phyloP scores from a whole-genome alignment of 2,888 invertebrate species.

The Baccha elongata region DNA sequence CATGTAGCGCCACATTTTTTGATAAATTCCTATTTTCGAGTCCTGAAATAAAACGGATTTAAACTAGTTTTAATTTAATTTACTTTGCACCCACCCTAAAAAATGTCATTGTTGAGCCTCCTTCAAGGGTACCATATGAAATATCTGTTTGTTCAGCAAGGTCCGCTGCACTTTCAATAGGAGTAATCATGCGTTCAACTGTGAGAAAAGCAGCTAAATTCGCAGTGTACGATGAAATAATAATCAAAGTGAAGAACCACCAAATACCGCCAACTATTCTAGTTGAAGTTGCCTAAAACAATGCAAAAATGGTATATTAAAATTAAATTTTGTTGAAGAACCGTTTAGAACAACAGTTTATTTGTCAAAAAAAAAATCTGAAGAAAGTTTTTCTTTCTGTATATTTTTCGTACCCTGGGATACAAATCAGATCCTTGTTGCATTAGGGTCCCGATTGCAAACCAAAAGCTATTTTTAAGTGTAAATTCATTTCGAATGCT shows the following conservation, averaged over 20 bases:
- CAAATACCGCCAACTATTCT: slow-evolving; percentile 98
- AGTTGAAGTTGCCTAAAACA: slow-evolving; percentile 91
- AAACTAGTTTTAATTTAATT: not conserved
- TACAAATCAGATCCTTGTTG: slow-evolving; percentile 96
- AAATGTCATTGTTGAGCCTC: slow-evolving; percentile 98
- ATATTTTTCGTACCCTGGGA: slow-evolving; percentile 88
- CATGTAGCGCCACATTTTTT: slow-evolving; percentile 98
- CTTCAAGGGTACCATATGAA: slow-evolving; percentile 95
- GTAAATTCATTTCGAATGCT: slow-evolving; percentile 91
- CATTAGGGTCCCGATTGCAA: slow-evolving; percentile 96
- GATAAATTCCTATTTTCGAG: slow-evolving; percentile 94
- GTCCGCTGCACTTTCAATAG: slow-evolving; percentile 97
- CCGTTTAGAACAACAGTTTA: not conserved
- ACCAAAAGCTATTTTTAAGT: slow-evolving; percentile 96
- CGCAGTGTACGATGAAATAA: slow-evolving; percentile 99
- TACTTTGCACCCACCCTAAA: slow-evolving; percentile 88
- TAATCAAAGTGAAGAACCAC: slow-evolving; percentile 99
- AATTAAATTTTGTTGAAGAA: not conserved
- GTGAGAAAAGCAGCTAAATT: slow-evolving; percentile 97
- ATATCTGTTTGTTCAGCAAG: slow-evolving; percentile 96
- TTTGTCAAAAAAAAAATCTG: not conserved
- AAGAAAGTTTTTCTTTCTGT: not conserved
- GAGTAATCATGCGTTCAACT: slow-evolving; percentile 97
- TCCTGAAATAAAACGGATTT: slow-evolving; percentile 82
- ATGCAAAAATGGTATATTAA: not conserved